Evolutionary conservation across 2,888 invertebrate species (phyloP).

Genomic region (Orthosia incerta): DNA sequence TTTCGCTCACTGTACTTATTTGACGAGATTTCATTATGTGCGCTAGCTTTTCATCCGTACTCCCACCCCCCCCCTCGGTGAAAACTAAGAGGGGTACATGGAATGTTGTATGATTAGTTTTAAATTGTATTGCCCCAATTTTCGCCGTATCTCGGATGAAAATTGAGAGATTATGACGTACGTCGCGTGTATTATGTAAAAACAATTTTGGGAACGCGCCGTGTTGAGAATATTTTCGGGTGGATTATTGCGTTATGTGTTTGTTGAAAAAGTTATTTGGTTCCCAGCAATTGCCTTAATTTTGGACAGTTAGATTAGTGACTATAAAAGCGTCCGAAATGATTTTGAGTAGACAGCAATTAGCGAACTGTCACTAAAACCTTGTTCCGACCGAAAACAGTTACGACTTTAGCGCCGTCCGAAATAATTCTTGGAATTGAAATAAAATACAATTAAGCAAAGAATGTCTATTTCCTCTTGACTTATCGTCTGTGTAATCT

Average conservation of each 20-base stretch:
- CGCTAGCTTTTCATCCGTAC: slow-evolving; percentile 73
- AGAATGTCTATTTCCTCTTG: slow-evolving; percentile 43
- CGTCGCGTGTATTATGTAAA: slow-evolving; percentile 46
- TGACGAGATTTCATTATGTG: slow-evolving; percentile 79
- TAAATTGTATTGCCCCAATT: slow-evolving; percentile 72
- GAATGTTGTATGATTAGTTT: slow-evolving; percentile 70
- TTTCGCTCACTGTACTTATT: slow-evolving; percentile 76
- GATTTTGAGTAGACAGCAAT: slow-evolving; percentile 30
- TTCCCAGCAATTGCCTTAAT: slow-evolving; percentile 1
- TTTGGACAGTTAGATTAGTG: neutral
- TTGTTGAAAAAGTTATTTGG: neutral
- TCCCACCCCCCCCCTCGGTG: slow-evolving; percentile 6
- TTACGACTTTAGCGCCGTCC: slow-evolving; percentile 13
- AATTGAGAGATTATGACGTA: slow-evolving; percentile 61
- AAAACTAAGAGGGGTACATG: slow-evolving; percentile 59
- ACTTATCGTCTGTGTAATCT: slow-evolving; percentile 45
- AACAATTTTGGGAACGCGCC: slow-evolving; percentile 46
- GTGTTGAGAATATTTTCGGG: slow-evolving; percentile 32
- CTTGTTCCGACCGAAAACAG: slow-evolving; percentile 21
- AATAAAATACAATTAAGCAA: slow-evolving; percentile 53
- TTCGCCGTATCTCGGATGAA: slow-evolving; percentile 53
- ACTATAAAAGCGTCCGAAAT: neutral
- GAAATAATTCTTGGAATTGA: slow-evolving; percentile 22
- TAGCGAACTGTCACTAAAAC: slow-evolving; percentile 15
- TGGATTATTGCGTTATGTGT: slow-evolving; percentile 1